Conservation (phyloP, 2,888 invertebrate genomes). For the Pollenia labialis region DNA sequence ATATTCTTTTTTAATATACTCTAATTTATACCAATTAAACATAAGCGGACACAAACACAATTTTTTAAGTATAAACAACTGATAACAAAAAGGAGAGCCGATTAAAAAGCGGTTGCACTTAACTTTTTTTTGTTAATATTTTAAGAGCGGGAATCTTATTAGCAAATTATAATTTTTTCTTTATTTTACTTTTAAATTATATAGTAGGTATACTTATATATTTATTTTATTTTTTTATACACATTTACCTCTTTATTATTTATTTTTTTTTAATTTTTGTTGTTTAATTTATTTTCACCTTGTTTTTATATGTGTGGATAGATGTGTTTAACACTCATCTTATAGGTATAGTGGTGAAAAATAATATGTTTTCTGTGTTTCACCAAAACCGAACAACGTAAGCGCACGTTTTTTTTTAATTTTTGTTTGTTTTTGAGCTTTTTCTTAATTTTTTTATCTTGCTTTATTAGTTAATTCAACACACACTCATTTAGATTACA, state of each 20-base stretch:
- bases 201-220: neutral
- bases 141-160: conserved; percentile 55
- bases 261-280: neutral
- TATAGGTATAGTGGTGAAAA: conserved; percentile 56
- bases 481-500: conserved; percentile 41
- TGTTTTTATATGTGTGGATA: neutral
- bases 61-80: conserved; percentile 55
- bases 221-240: neutral
- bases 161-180: neutral
- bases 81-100: conserved; percentile 28
- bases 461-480: conserved; percentile 55
- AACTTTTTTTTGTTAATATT: conserved; percentile 11
- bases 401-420: conserved; percentile 78
- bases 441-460: conserved; percentile 70
- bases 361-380: conserved; percentile 46
- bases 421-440: conserved; percentile 14
- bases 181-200: conserved; percentile 1
- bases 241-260: neutral
- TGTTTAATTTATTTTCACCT: conserved; percentile 47
- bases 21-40: conserved; percentile 57
- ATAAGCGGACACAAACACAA: conserved; percentile 43
- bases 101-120: conserved; percentile 8
- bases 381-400: conserved; percentile 74
- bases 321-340: neutral
- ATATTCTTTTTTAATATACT: conserved; percentile 43